Conservation (phyloP, 2,888 invertebrate species). For the Nipponacmea schrenckii region DNA sequence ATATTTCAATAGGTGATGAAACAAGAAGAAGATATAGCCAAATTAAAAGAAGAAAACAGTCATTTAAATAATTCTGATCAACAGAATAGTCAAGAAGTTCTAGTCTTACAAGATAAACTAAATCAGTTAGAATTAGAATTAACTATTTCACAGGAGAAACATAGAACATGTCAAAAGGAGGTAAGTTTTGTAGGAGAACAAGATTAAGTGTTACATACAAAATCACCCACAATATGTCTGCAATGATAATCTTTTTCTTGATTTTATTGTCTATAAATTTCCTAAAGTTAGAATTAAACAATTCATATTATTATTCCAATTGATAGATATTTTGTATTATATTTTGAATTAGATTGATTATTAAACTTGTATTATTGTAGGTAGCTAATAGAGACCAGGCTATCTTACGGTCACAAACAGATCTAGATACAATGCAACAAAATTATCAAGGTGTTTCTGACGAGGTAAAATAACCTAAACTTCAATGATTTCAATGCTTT, state of each 20-base stretch:
- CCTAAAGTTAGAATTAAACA: no score
- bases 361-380: no score
- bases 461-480: conserved; percentile 47
- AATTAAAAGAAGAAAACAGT: conserved; percentile 59
- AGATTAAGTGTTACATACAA: no score
- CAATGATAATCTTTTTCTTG: no score
- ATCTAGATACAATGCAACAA: conserved; percentile 62
- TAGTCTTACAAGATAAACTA: conserved; percentile 54
- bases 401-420: conserved; percentile 63
- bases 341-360: no score
- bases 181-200: conserved; percentile 34
- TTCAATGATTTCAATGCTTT: background rate
- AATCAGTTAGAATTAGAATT: conserved; percentile 63
- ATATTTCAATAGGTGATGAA: conserved; percentile 50
- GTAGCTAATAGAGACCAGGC: conserved; percentile 62
- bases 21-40: conserved; percentile 60
- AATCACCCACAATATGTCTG: no score
- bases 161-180: conserved; percentile 66
- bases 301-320: no score
- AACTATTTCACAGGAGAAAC: conserved; percentile 66
- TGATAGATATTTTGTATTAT: no score
- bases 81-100: conserved; percentile 44
- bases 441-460: conserved; percentile 61
- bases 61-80: conserved; percentile 53
- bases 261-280: no score